A percentile compares a stretch with the other conserved stretches of the same genome.
Evolutionary conservation across 2,113 vertebrate species (phyloP).

Genomic region (Thamnophis sirtalis): DNA sequence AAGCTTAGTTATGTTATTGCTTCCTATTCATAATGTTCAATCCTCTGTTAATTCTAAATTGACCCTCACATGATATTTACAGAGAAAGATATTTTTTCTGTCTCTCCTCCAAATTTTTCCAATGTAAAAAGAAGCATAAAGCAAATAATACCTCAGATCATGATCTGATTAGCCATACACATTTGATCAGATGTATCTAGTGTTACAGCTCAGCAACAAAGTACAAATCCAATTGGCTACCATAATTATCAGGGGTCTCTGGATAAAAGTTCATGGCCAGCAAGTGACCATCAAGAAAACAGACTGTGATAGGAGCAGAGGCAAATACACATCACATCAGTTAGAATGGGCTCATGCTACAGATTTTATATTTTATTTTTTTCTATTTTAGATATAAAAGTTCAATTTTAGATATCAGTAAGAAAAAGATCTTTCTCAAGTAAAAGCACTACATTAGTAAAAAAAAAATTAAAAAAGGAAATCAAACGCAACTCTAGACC

Average conservation of each 20-base stretch:
- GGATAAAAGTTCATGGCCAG: neutral
- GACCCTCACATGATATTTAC: conserved; percentile 44
- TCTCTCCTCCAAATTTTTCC: conserved; percentile 27
- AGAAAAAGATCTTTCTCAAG: neutral
- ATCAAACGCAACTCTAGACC: neutral
- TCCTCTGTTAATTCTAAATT: conserved; percentile 48
- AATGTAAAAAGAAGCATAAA: conserved; percentile 23
- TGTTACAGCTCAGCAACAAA: conserved; percentile 15
- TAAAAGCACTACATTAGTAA: neutral
- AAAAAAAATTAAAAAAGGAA: neutral
- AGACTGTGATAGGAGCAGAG: neutral
- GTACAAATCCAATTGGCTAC: neutral
- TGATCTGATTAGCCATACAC: conserved; percentile 11
- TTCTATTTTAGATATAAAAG: neutral
- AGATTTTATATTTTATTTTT: neutral
- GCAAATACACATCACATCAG: neutral
- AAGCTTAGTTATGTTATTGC: conserved; percentile 40
- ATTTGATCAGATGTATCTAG: neutral
- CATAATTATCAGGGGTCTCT: neutral
- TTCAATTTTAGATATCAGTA: neutral
- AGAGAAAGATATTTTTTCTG: conserved; percentile 16
- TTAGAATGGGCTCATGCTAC: neutral
- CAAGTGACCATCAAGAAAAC: neutral
- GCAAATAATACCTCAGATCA: conserved; percentile 26
- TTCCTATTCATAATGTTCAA: conserved; percentile 48